Evolutionary conservation across 2,888 invertebrate genomes (phyloP), one percentile per base, ranked within the genome.

Genomic region (Lordiphosa fenestrarum): DNA sequence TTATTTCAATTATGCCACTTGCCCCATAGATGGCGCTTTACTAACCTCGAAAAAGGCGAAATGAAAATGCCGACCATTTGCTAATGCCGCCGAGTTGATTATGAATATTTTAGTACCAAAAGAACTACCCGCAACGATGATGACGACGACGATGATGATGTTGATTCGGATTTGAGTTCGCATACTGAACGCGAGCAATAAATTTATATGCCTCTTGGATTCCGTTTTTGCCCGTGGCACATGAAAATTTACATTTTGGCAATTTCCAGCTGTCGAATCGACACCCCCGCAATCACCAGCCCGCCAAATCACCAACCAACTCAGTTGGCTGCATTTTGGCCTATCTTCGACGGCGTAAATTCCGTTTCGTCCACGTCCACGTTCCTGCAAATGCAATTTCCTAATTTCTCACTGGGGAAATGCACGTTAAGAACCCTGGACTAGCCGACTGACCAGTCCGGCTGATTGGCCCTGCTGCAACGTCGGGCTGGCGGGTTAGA

Each of bases 331-430:
- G 57, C 64, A 72, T 36, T 47, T 47, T 47, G 36, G 36, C 15
- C 19, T 33, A 47, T 35, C 33, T 35, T 47, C 35, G 35, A 73
- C 46, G 71, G 77, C 72, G 76, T 73, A 80, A 74, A 77, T 76
- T 80, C 54, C 66, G 77, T 66, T 61, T 56, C 69, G 66, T 61
- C 53, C 61, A 57, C 54, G 57, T 48, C 57, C 61, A 39, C 39
- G 39, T 62, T 63, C 63, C 63, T 57, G 66, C 78, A 85, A 86
- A 84, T 86, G 85, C 84, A 85, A 86, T 86, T 86, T 86, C 86
- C 86, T 86, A 86, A 86, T 86, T 86, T 85, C 86, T 76, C 86
- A 70, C 81, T 73, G 63, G 86, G 86, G 86, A 86, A 85, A 86
- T 84, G 81, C 67, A 30, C 58, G 74, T 68, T 71, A 82, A 84